phyloP scores from a whole-genome alignment of 2,888 invertebrate species.

The Rhingia rostrata region DNA sequence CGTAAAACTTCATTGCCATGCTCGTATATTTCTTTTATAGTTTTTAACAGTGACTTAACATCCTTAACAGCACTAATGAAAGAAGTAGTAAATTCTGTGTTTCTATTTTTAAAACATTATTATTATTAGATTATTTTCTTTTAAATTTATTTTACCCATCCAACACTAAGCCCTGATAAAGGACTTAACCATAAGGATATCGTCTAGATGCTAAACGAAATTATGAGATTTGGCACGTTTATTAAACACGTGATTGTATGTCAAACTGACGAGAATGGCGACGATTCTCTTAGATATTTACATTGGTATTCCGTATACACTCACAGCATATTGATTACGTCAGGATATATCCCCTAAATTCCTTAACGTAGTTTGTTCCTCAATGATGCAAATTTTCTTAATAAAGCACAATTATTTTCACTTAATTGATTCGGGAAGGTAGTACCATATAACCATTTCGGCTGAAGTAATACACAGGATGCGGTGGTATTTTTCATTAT shows the following conservation, averaged over 20 bases:
- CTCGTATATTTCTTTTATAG: too few relatives aligned
- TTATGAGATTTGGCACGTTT: background rate
- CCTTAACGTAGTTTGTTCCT: constrained; percentile 6
- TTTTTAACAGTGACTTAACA: too few relatives aligned
- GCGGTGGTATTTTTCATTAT: constrained; percentile 15
- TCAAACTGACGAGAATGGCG: background rate
- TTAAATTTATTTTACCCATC: background rate
- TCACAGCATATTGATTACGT: constrained; percentile 12
- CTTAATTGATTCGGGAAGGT: constrained; percentile 31
- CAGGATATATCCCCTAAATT: constrained; percentile 1
- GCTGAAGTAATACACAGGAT: background rate
- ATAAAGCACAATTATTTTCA: constrained; percentile 50
- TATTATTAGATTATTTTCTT: too few relatives aligned
- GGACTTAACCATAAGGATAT: too few relatives aligned
- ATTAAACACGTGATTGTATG: constrained; percentile 48
- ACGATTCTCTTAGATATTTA: constrained; percentile 19
- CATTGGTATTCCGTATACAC: constrained; percentile 3
- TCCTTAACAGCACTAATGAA: too few relatives aligned
- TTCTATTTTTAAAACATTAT: too few relatives aligned
- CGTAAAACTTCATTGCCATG: too few relatives aligned
- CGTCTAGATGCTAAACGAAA: background rate
- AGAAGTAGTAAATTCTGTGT: too few relatives aligned
- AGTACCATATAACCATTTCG: background rate
- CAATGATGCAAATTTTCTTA: constrained; percentile 52
- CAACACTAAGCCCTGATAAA: background rate